These are phyloP conservation scores for Dipus sagitta DNA, from an alignment of 2,797 vertebrate species.

Conservation along the genomic window DNA sequence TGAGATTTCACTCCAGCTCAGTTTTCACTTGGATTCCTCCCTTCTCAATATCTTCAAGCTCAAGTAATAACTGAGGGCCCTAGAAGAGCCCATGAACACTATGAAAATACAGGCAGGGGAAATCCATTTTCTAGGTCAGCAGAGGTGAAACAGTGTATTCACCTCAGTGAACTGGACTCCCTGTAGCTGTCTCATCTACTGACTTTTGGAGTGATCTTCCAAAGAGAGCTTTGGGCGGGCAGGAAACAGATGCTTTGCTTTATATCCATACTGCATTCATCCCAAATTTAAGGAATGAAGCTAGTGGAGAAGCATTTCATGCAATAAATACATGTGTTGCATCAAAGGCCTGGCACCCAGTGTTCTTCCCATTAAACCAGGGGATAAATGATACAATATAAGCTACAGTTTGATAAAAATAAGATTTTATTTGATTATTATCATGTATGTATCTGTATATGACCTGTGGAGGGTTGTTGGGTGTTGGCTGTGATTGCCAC, in stretches of 20 bases:
- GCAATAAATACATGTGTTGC: background rate
- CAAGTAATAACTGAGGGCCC: background rate
- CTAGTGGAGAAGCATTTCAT: background rate
- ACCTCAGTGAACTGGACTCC: background rate
- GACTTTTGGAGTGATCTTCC: background rate
- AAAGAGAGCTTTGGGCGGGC: background rate
- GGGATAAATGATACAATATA: no score
- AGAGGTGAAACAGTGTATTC: background rate
- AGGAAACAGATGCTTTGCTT: constrained; percentile 36
- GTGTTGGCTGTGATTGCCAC: background rate
- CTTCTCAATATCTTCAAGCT: constrained; percentile 28
- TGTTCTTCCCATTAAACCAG: no score
- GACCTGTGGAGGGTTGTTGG: no score
- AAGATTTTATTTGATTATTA: no score
- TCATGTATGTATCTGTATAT: no score
- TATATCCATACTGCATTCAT: background rate
- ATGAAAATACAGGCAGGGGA: constrained; percentile 1
- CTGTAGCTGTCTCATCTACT: background rate
- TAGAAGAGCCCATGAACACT: background rate
- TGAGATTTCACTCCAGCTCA: background rate
- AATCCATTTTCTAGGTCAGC: background rate
- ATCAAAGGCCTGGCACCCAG: background rate
- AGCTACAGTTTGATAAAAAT: no score
- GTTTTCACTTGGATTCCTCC: background rate
- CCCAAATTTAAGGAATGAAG: constrained; percentile 24